phyloP scores from a whole-genome alignment of 2,888 invertebrate genomes.

The Phragmatobia fuliginosa region DNA sequence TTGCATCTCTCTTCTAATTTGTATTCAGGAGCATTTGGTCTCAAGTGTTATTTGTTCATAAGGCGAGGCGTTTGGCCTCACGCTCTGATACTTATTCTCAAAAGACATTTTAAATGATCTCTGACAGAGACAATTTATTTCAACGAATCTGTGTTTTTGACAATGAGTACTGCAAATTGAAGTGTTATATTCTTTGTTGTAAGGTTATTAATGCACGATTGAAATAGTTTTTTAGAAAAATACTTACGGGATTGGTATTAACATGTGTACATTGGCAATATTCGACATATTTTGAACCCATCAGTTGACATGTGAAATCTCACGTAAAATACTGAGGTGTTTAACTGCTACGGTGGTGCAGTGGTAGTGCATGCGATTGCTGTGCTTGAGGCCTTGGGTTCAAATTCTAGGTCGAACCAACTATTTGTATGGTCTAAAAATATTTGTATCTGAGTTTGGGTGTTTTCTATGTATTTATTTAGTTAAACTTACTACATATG shows the following conservation, averaged over 20 bases:
- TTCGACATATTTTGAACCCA: background rate
- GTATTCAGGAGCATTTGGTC: conserved; percentile 72
- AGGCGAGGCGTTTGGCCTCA: conserved; percentile 41
- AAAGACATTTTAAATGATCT: conserved; percentile 37
- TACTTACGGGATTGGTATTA: background rate
- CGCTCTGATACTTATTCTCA: conserved; percentile 25
- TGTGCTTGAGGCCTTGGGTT: too few species aligned
- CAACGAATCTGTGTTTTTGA: conserved; percentile 35
- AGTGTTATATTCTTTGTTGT: background rate
- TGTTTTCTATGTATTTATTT: too few species aligned
- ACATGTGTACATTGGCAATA: background rate
- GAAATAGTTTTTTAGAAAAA: background rate
- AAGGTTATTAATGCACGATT: background rate
- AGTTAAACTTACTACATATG: too few species aligned
- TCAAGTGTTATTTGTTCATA: conserved; percentile 74
- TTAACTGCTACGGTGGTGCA: too few species aligned
- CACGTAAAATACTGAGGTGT: background rate
- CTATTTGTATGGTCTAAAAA: too few species aligned
- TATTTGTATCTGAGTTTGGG: too few species aligned
- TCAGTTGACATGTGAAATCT: background rate
- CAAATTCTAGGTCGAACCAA: too few species aligned
- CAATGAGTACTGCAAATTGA: conserved; percentile 13
- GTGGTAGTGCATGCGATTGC: too few species aligned
- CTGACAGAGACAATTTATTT: conserved; percentile 26
- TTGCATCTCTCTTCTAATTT: conserved; percentile 75